Conservation (phyloP, 2,797 vertebrate species). For the Sebastes taczanowskii region DNA sequence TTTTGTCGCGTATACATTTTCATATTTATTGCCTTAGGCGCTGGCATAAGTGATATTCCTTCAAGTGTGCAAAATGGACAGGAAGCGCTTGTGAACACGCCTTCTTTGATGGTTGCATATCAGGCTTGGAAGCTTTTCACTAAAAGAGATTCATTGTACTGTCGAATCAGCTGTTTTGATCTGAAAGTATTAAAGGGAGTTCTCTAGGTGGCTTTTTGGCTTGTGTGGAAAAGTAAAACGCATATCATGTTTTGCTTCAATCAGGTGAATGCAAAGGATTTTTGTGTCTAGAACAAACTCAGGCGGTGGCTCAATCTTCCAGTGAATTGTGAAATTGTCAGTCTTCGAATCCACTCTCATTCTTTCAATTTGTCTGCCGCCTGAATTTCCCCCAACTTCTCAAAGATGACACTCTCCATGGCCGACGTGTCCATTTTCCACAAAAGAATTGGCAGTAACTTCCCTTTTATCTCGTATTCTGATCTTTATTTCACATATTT, state of each 20-base stretch:
- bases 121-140: constrained; percentile 4
- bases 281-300: constrained; percentile 17
- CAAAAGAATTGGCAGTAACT: constrained; percentile 33
- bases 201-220: constrained; percentile 2
- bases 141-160: constrained; percentile 10
- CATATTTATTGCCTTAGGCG: constrained; percentile 64
- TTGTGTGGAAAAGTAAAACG: background rate
- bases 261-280: constrained; percentile 16
- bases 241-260: constrained; percentile 3
- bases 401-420: constrained; percentile 25
- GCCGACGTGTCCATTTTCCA: constrained; percentile 6
- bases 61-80: constrained; percentile 52
- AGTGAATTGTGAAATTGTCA: constrained; percentile 42
- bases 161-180: constrained; percentile 26
- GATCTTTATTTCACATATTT: constrained; percentile 66
- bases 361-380: constrained; percentile 25
- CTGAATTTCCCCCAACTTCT: constrained; percentile 19
- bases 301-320: constrained; percentile 33
- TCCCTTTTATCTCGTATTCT: constrained; percentile 46
- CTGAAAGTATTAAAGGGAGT: constrained; percentile 19
- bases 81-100: background rate
- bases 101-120: constrained; percentile 10
- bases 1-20: constrained; percentile 51
- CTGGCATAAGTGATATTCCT: constrained; percentile 41
- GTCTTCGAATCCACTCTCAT: background rate